phyloP scores from a whole-genome alignment of 35 echinoderm and acorn worm species.

The Antedon bifida region DNA sequence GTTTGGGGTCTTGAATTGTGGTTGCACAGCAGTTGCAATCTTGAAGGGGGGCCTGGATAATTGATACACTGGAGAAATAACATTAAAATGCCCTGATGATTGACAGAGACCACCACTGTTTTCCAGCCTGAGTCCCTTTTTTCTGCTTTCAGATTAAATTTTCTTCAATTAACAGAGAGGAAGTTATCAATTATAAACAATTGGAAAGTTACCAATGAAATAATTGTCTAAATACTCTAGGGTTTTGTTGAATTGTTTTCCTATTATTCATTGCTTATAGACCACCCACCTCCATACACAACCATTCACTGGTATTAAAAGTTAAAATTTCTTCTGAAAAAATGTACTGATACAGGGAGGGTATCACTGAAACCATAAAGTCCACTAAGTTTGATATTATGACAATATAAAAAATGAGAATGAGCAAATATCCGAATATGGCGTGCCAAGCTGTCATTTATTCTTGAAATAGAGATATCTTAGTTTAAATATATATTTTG shows the following conservation, averaged over 20 bases:
- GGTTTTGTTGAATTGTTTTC: background rate
- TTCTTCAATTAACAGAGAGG: background rate
- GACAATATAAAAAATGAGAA: too few species aligned
- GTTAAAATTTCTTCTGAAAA: too few species aligned
- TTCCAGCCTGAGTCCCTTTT: background rate
- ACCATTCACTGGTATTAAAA: too few species aligned
- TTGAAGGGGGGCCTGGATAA: background rate
- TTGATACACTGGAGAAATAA: background rate
- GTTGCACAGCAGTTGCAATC: background rate
- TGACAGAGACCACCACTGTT: background rate
- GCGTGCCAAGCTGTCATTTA: too few species aligned
- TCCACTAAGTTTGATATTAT: too few species aligned
- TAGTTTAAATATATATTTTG: too few species aligned
- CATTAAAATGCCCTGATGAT: background rate
- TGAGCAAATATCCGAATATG: too few species aligned
- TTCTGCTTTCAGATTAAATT: background rate
- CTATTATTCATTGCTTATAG: background rate
- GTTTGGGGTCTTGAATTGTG: background rate
- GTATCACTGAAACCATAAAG: too few species aligned
- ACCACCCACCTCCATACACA: background rate
- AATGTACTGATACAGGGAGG: too few species aligned
- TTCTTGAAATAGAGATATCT: too few species aligned
- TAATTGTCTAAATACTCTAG: too few species aligned
- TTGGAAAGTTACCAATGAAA: background rate
- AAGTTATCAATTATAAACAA: background rate